Evolutionary conservation across 2,113 vertebrate species (phyloP), one percentile per base, ranked within the genome.

Genomic region (Ascaphus truei): DNA sequence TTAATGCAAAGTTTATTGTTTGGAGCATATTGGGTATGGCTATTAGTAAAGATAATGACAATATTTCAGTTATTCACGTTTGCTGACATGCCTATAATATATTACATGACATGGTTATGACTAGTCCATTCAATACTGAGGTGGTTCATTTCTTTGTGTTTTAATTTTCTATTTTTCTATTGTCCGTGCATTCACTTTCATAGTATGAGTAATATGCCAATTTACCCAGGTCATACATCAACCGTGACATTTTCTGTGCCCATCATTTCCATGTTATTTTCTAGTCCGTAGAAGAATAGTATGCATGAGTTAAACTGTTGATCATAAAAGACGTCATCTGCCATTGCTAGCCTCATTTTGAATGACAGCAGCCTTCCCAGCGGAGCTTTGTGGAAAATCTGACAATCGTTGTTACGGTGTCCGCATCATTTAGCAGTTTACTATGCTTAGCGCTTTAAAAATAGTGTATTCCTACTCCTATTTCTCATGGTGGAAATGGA

Each of bases 361-460:
- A 55, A 16, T 55, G 50, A 64, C 47, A 64, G 62, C 13, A 43
- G 3, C 36, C 36, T 30, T 37, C 33, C 23, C 30, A 66, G 43
- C 43, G 23, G 55, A 41, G 33, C 50, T 66, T 55, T 53, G 55
- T 29, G 36, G 53, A 63, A 25, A 34, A 51, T 36, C 5, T 26
- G 8, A 13, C 29, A 34, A 51, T 63, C n/a, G 29, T 65, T 53
- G 41, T 33, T 30, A 8, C 51, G 16, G 23, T 66, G 36, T 63
- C 61, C 50, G 61, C 61, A 63, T 63, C 20, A 63, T 51, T 25
- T 51, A 47, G 45, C 45, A 63, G 48, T 62, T 63, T 27, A 27
- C 29, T 16, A 26, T 25, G 43, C 18, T 34, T 36, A 33, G 30
- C 13, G 33, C 50, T 47, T 34, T 27, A 51, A 23, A 20, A 33